Percentiles rank a stretch among this genome's conserved stretches.
These are phyloP conservation scores for Phalacrocorax brasilianus DNA, from an alignment of 2,113 vertebrate species.

Conservation along the genomic window DNA sequence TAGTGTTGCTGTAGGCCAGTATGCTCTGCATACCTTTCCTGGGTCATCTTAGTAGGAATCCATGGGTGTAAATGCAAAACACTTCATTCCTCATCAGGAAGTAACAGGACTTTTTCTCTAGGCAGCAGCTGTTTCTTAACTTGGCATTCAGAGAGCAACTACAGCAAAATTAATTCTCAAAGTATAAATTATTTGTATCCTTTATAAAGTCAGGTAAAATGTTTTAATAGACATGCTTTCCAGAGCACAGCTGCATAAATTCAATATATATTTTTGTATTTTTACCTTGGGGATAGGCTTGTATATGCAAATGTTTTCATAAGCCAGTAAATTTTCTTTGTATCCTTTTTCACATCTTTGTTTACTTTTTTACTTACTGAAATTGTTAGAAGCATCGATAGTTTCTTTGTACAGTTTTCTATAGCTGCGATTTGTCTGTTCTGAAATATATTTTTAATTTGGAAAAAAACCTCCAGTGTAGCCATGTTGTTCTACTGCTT, in stretches of 20 bases:
- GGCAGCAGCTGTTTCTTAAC: background rate
- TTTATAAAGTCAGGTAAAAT: background rate
- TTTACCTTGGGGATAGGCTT: background rate
- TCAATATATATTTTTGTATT: background rate
- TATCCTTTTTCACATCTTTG: background rate
- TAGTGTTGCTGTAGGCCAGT: background rate
- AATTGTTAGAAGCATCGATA: background rate
- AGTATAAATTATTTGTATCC: background rate
- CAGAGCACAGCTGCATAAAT: background rate
- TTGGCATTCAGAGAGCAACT: background rate
- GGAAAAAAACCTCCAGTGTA: background rate
- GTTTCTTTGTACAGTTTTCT: slow-evolving; percentile 41
- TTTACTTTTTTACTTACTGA: background rate
- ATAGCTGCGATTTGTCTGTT: background rate
- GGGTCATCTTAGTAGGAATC: background rate
- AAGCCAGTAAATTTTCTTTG: background rate
- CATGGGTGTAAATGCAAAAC: background rate
- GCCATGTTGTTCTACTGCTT: background rate
- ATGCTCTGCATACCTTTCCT: background rate
- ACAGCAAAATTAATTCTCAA: background rate
- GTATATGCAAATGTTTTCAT: background rate
- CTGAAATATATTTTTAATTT: background rate
- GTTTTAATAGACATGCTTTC: background rate
- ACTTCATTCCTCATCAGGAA: background rate
- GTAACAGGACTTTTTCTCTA: background rate